Evolutionary conservation across 1,140 invertebrate genomes (phyloP), one percentile per base, ranked within the genome.

Genomic region (Drosophila bocqueti): DNA sequence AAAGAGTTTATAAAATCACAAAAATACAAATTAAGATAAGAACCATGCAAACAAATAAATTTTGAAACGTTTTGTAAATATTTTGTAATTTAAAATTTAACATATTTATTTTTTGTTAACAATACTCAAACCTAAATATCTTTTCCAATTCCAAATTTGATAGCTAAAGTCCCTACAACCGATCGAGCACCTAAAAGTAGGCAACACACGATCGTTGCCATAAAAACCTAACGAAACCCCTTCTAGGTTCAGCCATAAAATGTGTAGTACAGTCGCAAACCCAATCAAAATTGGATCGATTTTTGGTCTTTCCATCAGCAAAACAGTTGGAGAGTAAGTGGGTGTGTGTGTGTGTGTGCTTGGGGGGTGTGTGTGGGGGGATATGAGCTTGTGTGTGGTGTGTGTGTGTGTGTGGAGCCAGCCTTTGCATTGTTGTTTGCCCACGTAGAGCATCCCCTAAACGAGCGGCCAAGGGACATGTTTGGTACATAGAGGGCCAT

Each of bases 131-230:
- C 4, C 15, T 0, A 6, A n/a, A n/a, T 11, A 16, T 9, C 5
- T 3, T 5, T 21, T 15, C 36, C 4, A 1, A 0, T 2, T 5
- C 13, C 8, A 5, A 0, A 55, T 1, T 26, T 58, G 26, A 58
- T 26, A 2, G 36, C 21, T 9, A 11, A 15, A 6, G 29, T 3
- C 26, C 8, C 3, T 7, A 5, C 24, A 52, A 26, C 1, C 1
- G 43, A 24, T 50, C 52, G 47, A 38, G 68, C 45, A 29, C 75
- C 49, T 18, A 64, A 79, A 79, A 82, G 82, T 85, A 85, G 59
- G 75, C 83, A 54, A 50, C 36, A 10, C 16, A 13, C 13, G 83
- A 85, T 85, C 83, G 43, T 52, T 82, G 78, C 74, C 16, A 86
- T 86, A 81, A 74, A 74, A 49, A 21, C 1, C 8, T 1, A 18